A percentile compares a stretch with the other conserved stretches of the same genome.
Evolutionary conservation across 2,797 vertebrate genomes (phyloP).

Genomic region (Carcharodon carcharias): DNA sequence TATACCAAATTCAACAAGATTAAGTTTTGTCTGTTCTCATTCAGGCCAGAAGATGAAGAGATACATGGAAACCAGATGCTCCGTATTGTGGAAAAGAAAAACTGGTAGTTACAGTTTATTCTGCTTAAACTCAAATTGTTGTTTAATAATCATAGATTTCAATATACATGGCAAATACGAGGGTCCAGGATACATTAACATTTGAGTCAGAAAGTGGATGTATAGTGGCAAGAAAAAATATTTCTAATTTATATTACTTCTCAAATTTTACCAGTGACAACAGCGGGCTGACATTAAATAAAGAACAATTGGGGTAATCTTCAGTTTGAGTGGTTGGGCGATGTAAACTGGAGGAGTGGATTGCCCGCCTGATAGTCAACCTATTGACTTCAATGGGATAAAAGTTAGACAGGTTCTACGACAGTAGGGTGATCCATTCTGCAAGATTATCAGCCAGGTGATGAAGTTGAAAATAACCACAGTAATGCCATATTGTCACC

Average conservation of each 20-base stretch:
- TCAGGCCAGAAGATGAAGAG: not conserved
- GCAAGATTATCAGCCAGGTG: not conserved
- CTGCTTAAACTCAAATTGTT: not conserved
- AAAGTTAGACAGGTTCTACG: not conserved
- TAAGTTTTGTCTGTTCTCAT: not conserved
- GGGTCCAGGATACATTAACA: not conserved
- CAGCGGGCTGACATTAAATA: not conserved
- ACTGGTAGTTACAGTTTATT: not conserved
- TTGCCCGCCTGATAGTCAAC: not conserved
- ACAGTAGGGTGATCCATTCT: not conserved
- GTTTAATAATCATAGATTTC: not conserved
- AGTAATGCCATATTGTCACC: not conserved
- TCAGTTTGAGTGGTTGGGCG: not conserved
- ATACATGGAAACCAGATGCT: not conserved
- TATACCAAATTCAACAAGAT: not conserved
- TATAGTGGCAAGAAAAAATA: not conserved
- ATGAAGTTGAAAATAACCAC: not conserved
- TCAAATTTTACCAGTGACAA: not conserved
- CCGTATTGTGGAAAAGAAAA: not conserved
- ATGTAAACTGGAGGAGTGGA: not conserved
- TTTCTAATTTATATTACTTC: not conserved
- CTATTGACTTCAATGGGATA: not conserved
- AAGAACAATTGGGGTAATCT: not conserved
- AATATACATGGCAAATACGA: too few relatives aligned
- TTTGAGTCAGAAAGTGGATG: not conserved